Evolutionary conservation across 2,888 invertebrate genomes (phyloP).

Genomic region (Phlogophora meticulosa): DNA sequence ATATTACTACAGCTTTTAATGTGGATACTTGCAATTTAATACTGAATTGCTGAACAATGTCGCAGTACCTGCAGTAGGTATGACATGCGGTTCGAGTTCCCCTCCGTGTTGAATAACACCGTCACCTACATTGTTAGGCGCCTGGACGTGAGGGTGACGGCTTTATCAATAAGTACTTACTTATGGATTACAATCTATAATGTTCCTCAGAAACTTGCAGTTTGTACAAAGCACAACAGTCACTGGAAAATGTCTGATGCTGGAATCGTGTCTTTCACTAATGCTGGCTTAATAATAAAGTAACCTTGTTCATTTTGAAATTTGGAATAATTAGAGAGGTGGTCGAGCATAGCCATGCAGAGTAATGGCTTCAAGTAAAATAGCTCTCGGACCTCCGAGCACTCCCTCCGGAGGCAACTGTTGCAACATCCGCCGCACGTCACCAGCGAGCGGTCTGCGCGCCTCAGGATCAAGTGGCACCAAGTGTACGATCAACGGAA

Average conservation of each 20-base stretch:
- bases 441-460: not conserved
- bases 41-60: slow-evolving; percentile 30
- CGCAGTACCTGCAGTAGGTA: not conserved
- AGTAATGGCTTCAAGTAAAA: not conserved
- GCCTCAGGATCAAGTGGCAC: not conserved
- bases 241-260: not conserved
- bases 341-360: not conserved
- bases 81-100: not conserved
- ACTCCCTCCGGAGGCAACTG: too few species aligned
- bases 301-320: not conserved
- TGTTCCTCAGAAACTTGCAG: not conserved
- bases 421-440: not conserved
- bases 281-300: not conserved
- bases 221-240: not conserved
- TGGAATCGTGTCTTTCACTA: too few species aligned
- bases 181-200: not conserved
- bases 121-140: not conserved
- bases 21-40: slow-evolving; percentile 29
- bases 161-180: not conserved
- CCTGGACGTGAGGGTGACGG: not conserved
- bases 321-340: too few species aligned
- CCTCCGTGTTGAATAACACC: not conserved
- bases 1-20: slow-evolving; percentile 49
- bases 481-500: not conserved
- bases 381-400: too few species aligned